Evolutionary conservation across 2,113 vertebrate species (phyloP), one percentile per base, ranked within the genome.

Genomic region (Urocynchramus pylzowi): DNA sequence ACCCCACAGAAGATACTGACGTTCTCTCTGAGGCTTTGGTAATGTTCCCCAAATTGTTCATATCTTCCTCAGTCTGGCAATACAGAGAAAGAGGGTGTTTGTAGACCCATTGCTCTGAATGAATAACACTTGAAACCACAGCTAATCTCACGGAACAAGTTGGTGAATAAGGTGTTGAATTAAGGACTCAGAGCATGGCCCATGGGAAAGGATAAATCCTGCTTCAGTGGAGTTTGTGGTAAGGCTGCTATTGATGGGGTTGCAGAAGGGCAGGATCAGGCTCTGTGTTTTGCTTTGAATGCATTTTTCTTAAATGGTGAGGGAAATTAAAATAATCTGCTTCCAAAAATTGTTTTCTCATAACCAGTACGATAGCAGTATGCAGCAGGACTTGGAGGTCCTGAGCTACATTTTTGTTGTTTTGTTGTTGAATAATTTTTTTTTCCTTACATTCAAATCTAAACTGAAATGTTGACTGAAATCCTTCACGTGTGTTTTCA

Each of bases 111-210:
- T 83, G 35, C 59, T 80, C 83, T 89, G 54, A 54, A 67, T 75
- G 68, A 81, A n/a, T 80, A 65, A 77, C 57, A 10, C 64, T 73
- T 93, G 78, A 80, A 94, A 85, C 50, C 63, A 83, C 79, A 84
- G 52, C 76, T 95, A 65, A 91, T 93, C 64, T 95, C 82, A 37
- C 9, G 2, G 50, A 79, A 81, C 53, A 90, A 70, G 53, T n/a
- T 78, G 75, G 60, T 88, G 92, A 88, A 84, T 78, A 84, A 90
- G 42, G 45, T 91, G 82, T 11, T 93, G 85, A 88, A 87, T 70
- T 85, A 93, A 89, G 80, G 59, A 64, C 91, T 91, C 59, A 41
- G 71, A 86, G 47, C 68, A 28, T 2, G 23, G 76, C 76, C 52
- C 11, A 10, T 1, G 20, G 79, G 50, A 90, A 84, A 41, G 92